Base-by-base conservation (phyloP, 2,797 vertebrate genomes). In the Schizopygopsis malacanthus region DNA sequence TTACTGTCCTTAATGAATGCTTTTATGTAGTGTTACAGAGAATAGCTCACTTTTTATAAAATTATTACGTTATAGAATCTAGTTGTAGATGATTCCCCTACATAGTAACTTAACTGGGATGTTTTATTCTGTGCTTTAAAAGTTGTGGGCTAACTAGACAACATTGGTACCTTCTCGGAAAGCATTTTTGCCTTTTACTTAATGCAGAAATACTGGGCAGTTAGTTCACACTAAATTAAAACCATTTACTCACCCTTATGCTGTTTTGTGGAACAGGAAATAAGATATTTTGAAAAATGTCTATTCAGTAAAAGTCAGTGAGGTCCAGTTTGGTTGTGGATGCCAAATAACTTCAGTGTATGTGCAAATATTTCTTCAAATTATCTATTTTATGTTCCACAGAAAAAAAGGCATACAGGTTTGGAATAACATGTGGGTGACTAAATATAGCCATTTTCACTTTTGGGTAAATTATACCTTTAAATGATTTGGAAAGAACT, bases 401-500 rank as follows among this genome's bases (percentile, higher is more conserved):
- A 12, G 54, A 20, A 7, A 15, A 15, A 12, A 79, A 28, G n/a
- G 0, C 22, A 25, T 18, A 25, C 13, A 28, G 22, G 22, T 16
- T 15, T 43, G 39, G 6, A 61, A 18, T n/a, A 41, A 18, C 8
- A 45, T 41, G 41, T 25, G 15, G n/a, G 4, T 25, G 15, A 63
- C 9, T 79, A 63, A 10, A 41, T 16, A 78, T 59, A 7, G n/a
- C 12, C 16, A 43, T 16, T 43, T 16, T 25, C 0, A 18, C n/a
- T 11, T 79, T 12, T 63, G 9, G 0, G 15, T 43, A 25, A 63
- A 63, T 45, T 45, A 59, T 61, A 61, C 22, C 22, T 61, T 41
- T 61, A 79, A 79, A 79, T 25, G 4, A 41, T 28, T 28, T 59
- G 7, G 8, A 61, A 79, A 79, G 69, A 71, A 71, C 65, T 39